Conservation (phyloP, 2,797 vertebrate genomes). For the Aldrovandia affinis region DNA sequence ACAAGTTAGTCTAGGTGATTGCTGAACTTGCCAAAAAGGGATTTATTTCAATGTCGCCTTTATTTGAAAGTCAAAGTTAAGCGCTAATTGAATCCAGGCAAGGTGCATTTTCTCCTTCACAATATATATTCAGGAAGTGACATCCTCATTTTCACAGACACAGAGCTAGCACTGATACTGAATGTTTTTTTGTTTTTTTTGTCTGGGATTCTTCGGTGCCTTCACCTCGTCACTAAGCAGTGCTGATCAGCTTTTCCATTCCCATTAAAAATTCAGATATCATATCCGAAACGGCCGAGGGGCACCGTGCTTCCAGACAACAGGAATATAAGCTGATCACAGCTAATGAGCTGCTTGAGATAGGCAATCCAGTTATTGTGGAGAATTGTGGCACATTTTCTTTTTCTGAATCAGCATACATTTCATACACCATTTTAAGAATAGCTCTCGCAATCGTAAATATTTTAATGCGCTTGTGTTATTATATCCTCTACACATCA, state of each 20-base stretch:
- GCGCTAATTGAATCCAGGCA: neutral
- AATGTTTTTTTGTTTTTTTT: too few species aligned
- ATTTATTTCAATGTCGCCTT: too few species aligned
- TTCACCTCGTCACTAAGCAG: neutral
- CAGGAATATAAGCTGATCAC: neutral
- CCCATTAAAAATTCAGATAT: neutral
- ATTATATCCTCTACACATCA: neutral
- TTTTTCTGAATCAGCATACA: neutral
- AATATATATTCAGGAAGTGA: neutral
- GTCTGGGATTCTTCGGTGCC: neutral
- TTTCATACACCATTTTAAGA: neutral
- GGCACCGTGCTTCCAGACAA: neutral
- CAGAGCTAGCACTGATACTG: too few species aligned
- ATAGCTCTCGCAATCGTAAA: neutral
- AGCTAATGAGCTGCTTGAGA: neutral
- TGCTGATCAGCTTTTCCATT: neutral
- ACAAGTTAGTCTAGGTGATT: constrained; percentile 10
- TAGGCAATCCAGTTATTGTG: neutral
- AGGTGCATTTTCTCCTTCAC: neutral
- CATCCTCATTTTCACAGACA: neutral
- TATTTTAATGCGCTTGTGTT: neutral
- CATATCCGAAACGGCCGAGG: neutral
- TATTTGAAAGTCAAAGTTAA: neutral
- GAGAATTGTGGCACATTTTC: neutral
- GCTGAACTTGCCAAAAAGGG: neutral